Conservation (phyloP, 2,888 invertebrate genomes). For the Diploptera punctata region DNA sequence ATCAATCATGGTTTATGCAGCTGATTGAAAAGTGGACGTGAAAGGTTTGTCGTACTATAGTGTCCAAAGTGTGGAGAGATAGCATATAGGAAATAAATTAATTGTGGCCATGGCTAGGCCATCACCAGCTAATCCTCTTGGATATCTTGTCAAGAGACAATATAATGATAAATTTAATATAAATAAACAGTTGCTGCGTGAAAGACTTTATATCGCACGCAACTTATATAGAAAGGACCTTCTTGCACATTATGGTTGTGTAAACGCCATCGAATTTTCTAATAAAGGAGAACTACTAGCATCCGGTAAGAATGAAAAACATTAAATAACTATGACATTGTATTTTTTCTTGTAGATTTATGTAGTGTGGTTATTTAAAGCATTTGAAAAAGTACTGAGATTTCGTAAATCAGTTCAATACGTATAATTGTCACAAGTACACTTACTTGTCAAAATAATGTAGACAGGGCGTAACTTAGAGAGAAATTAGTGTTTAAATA, state of each 20-base stretch:
- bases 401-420: too few species aligned
- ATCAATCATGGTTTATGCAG: constrained; percentile 24
- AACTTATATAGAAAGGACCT: constrained; percentile 85
- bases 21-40: constrained; percentile 36
- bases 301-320: constrained; percentile 82
- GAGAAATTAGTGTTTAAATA: too few species aligned
- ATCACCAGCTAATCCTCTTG: constrained; percentile 63
- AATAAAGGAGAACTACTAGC: constrained; percentile 84
- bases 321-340: too few species aligned
- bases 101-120: constrained; percentile 57
- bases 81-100: too few species aligned
- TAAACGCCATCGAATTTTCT: constrained; percentile 96
- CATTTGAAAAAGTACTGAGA: too few species aligned
- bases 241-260: constrained; percentile 92
- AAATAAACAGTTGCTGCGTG: constrained; percentile 62
- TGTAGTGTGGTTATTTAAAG: too few species aligned
- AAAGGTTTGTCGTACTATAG: neutral
- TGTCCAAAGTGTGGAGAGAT: too few species aligned
- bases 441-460: too few species aligned
- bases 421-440: too few species aligned
- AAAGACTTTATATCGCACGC: constrained; percentile 70
- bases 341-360: too few species aligned
- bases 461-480: too few species aligned
- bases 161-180: constrained; percentile 64
- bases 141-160: constrained; percentile 67